These are phyloP conservation scores for Oophaga pumilio DNA, from an alignment of 2,113 vertebrate genomes.

Conservation along the genomic window DNA sequence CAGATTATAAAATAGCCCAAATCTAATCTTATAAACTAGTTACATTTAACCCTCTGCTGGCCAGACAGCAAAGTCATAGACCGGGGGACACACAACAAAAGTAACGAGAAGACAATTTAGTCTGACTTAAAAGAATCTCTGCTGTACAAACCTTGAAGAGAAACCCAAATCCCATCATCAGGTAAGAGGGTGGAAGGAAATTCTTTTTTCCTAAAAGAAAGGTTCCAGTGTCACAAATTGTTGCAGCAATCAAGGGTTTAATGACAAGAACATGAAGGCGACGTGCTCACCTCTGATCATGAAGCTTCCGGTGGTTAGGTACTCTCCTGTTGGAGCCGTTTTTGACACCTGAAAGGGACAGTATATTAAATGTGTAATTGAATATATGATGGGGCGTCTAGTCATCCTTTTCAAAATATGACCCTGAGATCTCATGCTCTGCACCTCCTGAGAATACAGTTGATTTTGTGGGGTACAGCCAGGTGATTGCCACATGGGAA, in stretches of 20 bases:
- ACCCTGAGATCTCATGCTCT: too few species aligned
- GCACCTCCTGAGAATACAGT: too few species aligned
- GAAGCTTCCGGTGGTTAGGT: constrained; percentile 97
- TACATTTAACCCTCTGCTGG: neutral
- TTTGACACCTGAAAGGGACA: constrained; percentile 85
- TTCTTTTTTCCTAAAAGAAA: constrained; percentile 92
- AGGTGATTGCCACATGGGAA: too few species aligned
- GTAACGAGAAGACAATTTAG: neutral
- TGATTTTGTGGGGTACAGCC: too few species aligned
- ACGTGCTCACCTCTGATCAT: constrained; percentile 91
- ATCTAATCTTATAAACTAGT: neutral
- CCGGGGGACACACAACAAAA: neutral
- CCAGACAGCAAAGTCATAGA: constrained; percentile 28
- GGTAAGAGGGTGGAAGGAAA: constrained; percentile 93
- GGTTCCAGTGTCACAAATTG: neutral
- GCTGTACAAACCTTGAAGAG: constrained; percentile 83
- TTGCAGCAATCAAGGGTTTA: neutral
- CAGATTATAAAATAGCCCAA: neutral
- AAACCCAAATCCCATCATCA: constrained; percentile 98
- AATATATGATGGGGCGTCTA: neutral
- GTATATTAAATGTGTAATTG: neutral
- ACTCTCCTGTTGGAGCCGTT: constrained; percentile 96
- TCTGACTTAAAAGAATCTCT: neutral
- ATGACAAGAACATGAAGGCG: neutral
- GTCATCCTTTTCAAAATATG: too few species aligned